phyloP scores from a whole-genome alignment of 2,797 vertebrate species.

The Oryzias sinensis region DNA sequence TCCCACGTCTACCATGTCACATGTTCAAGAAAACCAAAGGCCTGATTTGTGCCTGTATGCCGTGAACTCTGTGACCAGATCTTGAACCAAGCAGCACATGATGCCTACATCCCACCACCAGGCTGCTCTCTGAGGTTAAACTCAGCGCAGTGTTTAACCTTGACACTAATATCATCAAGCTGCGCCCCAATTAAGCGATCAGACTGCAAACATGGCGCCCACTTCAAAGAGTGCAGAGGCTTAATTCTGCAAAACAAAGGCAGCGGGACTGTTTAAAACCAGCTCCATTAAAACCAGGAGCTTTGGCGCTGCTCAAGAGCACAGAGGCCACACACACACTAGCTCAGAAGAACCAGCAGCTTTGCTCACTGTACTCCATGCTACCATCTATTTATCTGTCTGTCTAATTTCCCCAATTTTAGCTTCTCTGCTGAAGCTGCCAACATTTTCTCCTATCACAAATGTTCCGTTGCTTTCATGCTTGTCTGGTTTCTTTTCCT shows the following conservation, averaged over 20 bases:
- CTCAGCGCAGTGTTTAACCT: slow-evolving; percentile 65
- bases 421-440: too few relatives aligned
- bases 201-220: slow-evolving; percentile 62
- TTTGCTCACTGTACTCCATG: too few relatives aligned
- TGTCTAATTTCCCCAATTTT: too few relatives aligned
- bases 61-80: slow-evolving; percentile 67
- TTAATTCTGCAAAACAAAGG: slow-evolving; percentile 59
- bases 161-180: slow-evolving; percentile 73
- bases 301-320: too few relatives aligned
- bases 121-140: slow-evolving; percentile 49
- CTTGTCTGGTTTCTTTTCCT: background rate
- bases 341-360: too few relatives aligned
- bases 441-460: background rate
- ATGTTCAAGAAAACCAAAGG: slow-evolving; percentile 57
- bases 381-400: too few relatives aligned
- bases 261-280: slow-evolving; percentile 55
- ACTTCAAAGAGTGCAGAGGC: slow-evolving; percentile 60
- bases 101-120: slow-evolving; percentile 53
- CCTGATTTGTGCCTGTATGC: slow-evolving; percentile 46
- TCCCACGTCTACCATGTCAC: slow-evolving; percentile 71
- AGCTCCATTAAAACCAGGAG: too few relatives aligned
- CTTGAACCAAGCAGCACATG: slow-evolving; percentile 69
- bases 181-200: slow-evolving; percentile 54
- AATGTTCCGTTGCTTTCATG: background rate
- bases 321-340: too few relatives aligned